phyloP scores from a whole-genome alignment of 2,888 invertebrate genomes.

The Metacarcinus magister region DNA sequence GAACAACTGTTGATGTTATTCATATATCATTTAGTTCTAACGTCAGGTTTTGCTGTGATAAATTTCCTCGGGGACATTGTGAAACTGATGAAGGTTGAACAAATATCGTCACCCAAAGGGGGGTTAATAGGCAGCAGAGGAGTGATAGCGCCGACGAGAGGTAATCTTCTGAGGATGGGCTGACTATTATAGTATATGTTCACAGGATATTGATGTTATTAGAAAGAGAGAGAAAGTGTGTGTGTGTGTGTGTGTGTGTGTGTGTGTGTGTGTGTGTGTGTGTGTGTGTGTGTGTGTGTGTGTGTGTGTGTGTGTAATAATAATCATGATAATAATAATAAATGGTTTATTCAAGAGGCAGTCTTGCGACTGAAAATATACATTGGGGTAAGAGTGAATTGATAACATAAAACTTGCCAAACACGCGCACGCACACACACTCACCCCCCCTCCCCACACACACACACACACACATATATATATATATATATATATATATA shows the following conservation, averaged over 20 bases:
- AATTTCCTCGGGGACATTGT: conserved; percentile 4
- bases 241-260: not conserved
- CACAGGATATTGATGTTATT: not conserved
- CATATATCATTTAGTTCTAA: not conserved
- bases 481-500: no score
- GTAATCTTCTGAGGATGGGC: not conserved
- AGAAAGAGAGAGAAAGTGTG: conserved; percentile 4
- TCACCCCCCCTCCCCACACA: no score
- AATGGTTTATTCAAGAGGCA: no score
- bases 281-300: conserved; percentile 6
- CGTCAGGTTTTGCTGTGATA: not conserved
- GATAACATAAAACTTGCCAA: no score
- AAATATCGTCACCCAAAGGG: not conserved
- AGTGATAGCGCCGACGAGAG: not conserved
- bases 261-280: not conserved
- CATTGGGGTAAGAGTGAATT: no score
- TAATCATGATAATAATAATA: no score
- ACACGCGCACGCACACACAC: no score
- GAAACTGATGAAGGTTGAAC: not conserved
- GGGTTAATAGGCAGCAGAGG: not conserved
- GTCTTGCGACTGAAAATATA: no score
- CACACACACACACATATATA: no score
- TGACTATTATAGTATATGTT: conserved; percentile 16
- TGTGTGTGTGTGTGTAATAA: not conserved
- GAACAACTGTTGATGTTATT: no score